Evolutionary conservation across 2,113 vertebrate species (phyloP).

Genomic region (Cranoglanis bouderius): DNA sequence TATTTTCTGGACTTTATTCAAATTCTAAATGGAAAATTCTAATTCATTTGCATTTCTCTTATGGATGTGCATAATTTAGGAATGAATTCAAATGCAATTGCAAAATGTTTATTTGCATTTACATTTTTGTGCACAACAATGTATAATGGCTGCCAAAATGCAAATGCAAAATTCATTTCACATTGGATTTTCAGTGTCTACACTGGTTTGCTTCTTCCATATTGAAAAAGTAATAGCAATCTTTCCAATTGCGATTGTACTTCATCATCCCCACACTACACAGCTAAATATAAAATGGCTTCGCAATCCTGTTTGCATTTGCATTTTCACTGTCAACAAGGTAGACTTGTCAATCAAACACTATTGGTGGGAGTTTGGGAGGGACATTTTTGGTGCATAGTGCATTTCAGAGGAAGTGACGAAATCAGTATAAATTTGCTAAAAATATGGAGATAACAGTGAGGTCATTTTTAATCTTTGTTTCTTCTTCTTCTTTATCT

Average conservation of each 20-base stretch:
- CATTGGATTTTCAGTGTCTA: neutral
- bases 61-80: neutral
- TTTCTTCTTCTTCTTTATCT: neutral
- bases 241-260: neutral
- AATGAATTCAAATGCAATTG: neutral
- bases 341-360: conserved; percentile 7
- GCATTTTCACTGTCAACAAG: neutral
- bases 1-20: neutral
- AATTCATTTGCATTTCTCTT: neutral
- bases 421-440: neutral
- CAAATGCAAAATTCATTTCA: neutral
- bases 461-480: neutral
- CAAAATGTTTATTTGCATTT: neutral
- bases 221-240: conserved; percentile 5
- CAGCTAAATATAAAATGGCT: conserved; percentile 1
- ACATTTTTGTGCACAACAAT: neutral
- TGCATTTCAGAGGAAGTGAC: neutral
- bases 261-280: neutral
- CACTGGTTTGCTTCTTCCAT: neutral
- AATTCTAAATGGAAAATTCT: neutral
- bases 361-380: neutral
- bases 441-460: neutral
- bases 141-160: neutral
- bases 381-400: neutral
- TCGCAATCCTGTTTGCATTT: neutral